These are phyloP conservation scores for Lepus americanus DNA, from an alignment of 2,113 vertebrate species.

Conservation along the genomic window DNA sequence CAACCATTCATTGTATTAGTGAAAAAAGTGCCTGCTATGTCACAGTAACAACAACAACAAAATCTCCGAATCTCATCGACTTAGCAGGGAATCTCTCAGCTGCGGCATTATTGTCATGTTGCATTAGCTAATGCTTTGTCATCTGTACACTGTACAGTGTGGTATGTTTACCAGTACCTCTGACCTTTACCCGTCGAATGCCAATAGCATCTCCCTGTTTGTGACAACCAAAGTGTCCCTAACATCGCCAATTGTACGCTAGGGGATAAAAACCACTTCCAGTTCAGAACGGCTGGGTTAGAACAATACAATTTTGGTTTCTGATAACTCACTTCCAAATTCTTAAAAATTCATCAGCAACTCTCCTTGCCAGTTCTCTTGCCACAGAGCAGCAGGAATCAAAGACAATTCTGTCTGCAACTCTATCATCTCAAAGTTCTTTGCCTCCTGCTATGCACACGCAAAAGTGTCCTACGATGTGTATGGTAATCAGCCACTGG, in stretches of 20 bases:
- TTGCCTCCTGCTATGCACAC: too few relatives aligned
- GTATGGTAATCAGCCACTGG: neutral
- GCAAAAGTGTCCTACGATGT: neutral
- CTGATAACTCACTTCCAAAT: neutral
- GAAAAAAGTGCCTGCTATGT: neutral
- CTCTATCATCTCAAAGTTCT: neutral
- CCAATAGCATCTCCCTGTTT: neutral
- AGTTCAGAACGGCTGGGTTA: neutral
- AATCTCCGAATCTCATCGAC: neutral
- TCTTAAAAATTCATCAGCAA: neutral
- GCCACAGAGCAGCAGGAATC: neutral
- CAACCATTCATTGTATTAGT: neutral
- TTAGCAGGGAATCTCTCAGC: neutral
- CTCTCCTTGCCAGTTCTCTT: neutral
- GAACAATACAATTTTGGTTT: neutral
- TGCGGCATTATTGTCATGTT: neutral
- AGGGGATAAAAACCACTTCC: neutral
- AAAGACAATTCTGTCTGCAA: neutral
- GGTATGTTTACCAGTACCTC: neutral
- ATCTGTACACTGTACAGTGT: neutral
- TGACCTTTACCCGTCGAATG: neutral
- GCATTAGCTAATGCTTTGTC: neutral
- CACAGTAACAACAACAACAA: constrained; percentile 25
- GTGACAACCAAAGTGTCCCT: neutral
- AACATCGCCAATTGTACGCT: neutral